Evolutionary conservation across 2,888 invertebrate genomes (phyloP).

Genomic region (Pegoplata infirma): DNA sequence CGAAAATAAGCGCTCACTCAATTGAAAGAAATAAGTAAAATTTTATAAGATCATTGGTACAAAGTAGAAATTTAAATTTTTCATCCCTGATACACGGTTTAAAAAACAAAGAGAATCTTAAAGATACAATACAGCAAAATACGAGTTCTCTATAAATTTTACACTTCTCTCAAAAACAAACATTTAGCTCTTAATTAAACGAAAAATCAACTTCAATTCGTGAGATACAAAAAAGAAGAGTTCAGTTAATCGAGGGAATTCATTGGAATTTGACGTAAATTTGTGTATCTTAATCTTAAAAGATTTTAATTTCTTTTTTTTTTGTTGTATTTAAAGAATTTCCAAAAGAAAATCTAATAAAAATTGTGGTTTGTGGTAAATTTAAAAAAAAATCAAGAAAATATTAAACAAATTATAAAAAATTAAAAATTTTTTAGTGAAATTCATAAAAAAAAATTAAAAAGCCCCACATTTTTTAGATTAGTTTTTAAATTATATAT

Average conservation of each 20-base stretch:
- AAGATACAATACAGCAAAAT: not conserved
- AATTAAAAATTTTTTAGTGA: not conserved
- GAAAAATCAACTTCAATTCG: constrained; percentile 4
- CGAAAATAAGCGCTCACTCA: no score
- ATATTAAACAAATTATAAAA: not conserved
- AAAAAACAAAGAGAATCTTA: not conserved
- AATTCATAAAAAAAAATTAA: no score
- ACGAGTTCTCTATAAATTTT: not conserved
- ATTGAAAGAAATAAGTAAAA: no score
- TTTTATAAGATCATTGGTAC: no score
- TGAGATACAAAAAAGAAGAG: constrained; percentile 16
- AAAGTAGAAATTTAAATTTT: no score
- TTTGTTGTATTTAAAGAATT: no score
- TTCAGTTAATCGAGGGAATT: constrained; percentile 69
- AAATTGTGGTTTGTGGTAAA: constrained; percentile 8
- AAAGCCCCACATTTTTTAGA: not conserved
- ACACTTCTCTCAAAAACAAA: not conserved
- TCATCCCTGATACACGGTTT: not conserved
- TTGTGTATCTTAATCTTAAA: constrained; percentile 27
- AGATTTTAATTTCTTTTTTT: no score
- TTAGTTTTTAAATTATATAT: not conserved
- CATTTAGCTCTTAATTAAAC: constrained; percentile 36
- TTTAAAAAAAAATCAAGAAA: not conserved
- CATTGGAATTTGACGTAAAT: constrained; percentile 69
- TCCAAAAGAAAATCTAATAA: not conserved